phyloP scores from a whole-genome alignment of 2,888 invertebrate genomes.

The Scaeva pyrastri region DNA sequence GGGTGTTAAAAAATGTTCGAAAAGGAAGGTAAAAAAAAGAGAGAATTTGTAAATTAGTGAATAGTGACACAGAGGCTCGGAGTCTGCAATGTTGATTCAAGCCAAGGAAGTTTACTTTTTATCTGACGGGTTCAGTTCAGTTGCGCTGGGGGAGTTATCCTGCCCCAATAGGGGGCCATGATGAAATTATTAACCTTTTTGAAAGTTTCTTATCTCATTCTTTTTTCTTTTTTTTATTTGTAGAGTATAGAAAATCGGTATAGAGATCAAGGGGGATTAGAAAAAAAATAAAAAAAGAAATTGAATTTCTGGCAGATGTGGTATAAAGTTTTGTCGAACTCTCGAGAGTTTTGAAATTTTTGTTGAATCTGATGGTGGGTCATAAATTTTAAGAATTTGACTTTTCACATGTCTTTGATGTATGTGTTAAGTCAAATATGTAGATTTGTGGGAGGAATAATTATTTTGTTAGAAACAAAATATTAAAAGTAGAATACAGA shows the following conservation, averaged over 20 bases:
- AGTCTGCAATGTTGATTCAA: conserved; percentile 36
- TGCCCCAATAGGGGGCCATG: conserved; percentile 4
- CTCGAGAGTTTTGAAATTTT: not conserved
- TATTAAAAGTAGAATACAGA: too few relatives aligned
- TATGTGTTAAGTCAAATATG: too few relatives aligned
- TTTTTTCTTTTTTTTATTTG: not conserved
- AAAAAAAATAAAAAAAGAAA: not conserved
- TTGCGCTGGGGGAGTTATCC: conserved; percentile 5
- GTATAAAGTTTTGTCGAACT: not conserved
- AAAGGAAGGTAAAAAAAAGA: not conserved
- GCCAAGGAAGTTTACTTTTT: conserved; percentile 9
- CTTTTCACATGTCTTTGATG: too few relatives aligned
- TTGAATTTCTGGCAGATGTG: not conserved
- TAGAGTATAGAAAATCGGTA: not conserved
- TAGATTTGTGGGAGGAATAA: too few relatives aligned
- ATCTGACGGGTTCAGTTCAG: not conserved
- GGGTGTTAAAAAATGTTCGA: not conserved
- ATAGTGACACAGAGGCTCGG: conserved; percentile 18
- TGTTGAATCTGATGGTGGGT: too few relatives aligned
- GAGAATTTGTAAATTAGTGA: conserved; percentile 21
- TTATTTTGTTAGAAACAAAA: too few relatives aligned
- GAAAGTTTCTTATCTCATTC: not conserved
- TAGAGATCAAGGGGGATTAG: too few relatives aligned
- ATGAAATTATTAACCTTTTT: conserved; percentile 29
- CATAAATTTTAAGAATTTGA: too few relatives aligned